A percentile compares a stretch with the other conserved stretches of the same genome.
phyloP scores from a whole-genome alignment of 2,113 vertebrate species.

The Phylloscopus trochilus region DNA sequence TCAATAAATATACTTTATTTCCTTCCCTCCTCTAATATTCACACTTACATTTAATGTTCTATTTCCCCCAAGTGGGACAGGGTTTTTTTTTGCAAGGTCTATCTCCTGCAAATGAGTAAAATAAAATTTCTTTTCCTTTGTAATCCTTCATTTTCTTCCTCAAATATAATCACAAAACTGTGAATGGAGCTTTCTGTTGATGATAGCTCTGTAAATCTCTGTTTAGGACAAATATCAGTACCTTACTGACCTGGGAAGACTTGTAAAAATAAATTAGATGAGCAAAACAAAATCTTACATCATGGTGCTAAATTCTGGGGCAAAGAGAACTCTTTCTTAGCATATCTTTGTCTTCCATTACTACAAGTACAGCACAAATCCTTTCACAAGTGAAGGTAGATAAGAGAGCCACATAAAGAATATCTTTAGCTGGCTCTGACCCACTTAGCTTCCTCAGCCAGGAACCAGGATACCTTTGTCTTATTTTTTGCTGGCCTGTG shows the following conservation, averaged over 20 bases:
- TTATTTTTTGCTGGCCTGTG: neutral
- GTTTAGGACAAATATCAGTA: neutral
- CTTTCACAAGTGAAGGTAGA: neutral
- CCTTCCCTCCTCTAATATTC: neutral
- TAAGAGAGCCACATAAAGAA: neutral
- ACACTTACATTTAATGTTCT: neutral
- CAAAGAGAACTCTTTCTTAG: neutral
- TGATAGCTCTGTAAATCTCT: neutral
- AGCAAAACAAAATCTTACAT: neutral
- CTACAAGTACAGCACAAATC: neutral
- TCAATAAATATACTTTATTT: neutral
- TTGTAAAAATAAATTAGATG: neutral
- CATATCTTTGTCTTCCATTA: neutral
- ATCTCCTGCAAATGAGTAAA: neutral
- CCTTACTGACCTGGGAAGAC: neutral
- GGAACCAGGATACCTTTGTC: neutral
- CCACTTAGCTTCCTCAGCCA: conserved; percentile 1
- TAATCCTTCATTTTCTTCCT: neutral
- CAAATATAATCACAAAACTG: neutral
- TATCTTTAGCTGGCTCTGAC: conserved; percentile 14
- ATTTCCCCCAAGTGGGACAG: neutral
- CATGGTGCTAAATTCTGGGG: neutral
- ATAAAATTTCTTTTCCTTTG: neutral
- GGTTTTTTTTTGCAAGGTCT: neutral
- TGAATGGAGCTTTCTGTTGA: neutral